These are phyloP conservation scores for Amitus sp. DNA, from an alignment of 2,888 invertebrate species.

Conservation along the genomic window DNA sequence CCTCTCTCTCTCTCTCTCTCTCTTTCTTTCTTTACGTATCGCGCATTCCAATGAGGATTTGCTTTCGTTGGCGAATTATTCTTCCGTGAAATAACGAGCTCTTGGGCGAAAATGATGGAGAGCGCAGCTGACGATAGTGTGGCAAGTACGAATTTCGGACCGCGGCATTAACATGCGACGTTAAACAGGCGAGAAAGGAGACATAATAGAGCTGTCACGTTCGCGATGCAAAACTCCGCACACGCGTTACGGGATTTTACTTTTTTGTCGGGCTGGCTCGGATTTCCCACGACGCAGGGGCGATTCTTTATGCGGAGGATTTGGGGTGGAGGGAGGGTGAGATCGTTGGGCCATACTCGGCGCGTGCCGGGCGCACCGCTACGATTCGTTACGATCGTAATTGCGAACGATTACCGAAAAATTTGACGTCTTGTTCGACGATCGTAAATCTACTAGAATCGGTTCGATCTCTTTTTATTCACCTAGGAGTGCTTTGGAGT, in stretches of 20 bases:
- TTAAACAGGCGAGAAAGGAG: constrained; percentile 13
- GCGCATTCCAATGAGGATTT: too few relatives aligned
- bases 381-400: constrained; percentile 60
- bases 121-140: too few relatives aligned
- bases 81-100: background rate
- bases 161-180: too few relatives aligned
- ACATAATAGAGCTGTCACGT: constrained; percentile 52
- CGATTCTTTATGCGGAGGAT: constrained; percentile 42
- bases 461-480: too few relatives aligned
- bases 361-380: constrained; percentile 46
- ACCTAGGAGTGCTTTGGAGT: too few relatives aligned
- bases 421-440: constrained; percentile 43
- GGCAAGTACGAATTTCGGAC: too few relatives aligned
- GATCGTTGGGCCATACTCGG: constrained; percentile 47
- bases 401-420: constrained; percentile 59
- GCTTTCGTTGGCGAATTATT: background rate
- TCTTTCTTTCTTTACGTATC: too few relatives aligned
- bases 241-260: constrained; percentile 38
- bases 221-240: constrained; percentile 9
- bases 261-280: constrained; percentile 42
- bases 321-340: constrained; percentile 43
- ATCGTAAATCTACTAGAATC: background rate
- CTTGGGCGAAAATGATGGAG: background rate
- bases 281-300: constrained; percentile 57
- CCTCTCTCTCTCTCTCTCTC: too few relatives aligned